Base-by-base conservation (phyloP, 53 echinoderm and acorn worm genomes). In the Luidia sarsii region DNA sequence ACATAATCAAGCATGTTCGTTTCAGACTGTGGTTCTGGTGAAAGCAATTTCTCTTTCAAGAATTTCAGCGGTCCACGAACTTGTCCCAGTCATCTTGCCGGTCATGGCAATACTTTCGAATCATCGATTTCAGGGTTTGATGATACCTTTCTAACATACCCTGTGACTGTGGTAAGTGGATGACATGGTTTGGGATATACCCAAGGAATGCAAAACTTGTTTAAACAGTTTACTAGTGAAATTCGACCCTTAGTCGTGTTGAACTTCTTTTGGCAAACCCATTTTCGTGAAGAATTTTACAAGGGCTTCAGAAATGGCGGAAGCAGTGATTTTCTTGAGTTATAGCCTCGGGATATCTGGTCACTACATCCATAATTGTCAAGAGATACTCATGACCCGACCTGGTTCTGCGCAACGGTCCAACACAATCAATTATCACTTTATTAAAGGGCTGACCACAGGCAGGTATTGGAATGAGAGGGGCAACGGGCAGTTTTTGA, bases 341-440 rank as follows among this genome's bases (percentile, higher is more conserved):
- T 35, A 86, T 74, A 0, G 86, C 87, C 50, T 90, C 91, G 1
- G 91, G 91, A 67, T 57, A 90, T 27, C 86, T 21, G 7, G 67
- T 66, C 1, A 8, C 24, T 10, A 69, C 36, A 85, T 73, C 84
- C 79, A 89, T 75, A 14, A 89, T 85, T 3, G 85, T 88, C 41
- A 89, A 52, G 4, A 75, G 63, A 49, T 59, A 88, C n/a, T 83
- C 20, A 36, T 88, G 10, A 22, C 88, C 77, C 5, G 83, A 43
- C 50, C 66, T 83, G 0, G 50, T 83, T 57, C 57, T 49, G 18
- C 83, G 88, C 9, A 88, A 33, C 1, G 89, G 80, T 9, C 89
- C 89, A 27, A 83, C 75, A 66, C 89, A 89, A 65, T 85, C 85
- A 14, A 80, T 54, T 2, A 89, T 34, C 0, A 84, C 71, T 50